phyloP scores from a whole-genome alignment of 2,113 vertebrate genomes.

The Dicrurus megarhynchus region DNA sequence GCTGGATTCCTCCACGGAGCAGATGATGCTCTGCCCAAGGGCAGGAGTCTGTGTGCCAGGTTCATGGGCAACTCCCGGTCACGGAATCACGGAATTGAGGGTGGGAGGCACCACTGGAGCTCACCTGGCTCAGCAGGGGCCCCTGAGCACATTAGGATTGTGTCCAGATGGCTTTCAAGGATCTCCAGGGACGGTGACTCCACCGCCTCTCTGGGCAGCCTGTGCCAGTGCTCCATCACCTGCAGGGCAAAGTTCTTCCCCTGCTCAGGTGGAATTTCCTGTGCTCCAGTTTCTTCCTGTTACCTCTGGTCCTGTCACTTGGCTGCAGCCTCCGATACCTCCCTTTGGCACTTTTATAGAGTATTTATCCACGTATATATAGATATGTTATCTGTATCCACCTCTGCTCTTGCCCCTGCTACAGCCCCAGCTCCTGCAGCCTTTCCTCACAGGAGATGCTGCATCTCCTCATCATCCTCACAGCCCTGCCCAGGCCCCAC shows the following conservation, averaged over 20 bases:
- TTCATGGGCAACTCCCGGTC: not conserved
- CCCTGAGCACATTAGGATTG: not conserved
- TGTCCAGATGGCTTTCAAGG: not conserved
- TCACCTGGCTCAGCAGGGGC: not conserved
- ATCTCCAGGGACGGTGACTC: not conserved
- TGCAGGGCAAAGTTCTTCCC: not conserved
- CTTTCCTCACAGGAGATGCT: not conserved
- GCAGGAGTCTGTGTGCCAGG: not conserved
- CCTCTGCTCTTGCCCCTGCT: not conserved
- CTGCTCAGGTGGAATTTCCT: not conserved
- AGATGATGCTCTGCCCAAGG: not conserved
- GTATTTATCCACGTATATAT: not conserved
- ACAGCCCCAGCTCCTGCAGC: not conserved
- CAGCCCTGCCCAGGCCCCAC: not conserved
- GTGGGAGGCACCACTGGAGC: not conserved
- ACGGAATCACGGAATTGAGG: accelerated
- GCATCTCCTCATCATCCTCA: not conserved
- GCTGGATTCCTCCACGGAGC: not conserved
- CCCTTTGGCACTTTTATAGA: not conserved
- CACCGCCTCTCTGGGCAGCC: not conserved
- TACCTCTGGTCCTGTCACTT: not conserved
- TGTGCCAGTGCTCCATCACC: accelerated
- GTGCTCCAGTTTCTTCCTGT: not conserved
- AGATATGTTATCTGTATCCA: not conserved
- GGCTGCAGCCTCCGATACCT: accelerated